Percentiles rank a stretch among this genome's conserved stretches.
Evolutionary conservation across 2,113 vertebrate genomes (phyloP).

Genomic region (mouse (Mus musculus)): GRCm39 chr7:65351501-65352000

Average conservation of each 20-base stretch:
- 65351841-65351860: not conserved
- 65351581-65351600: constrained; percentile 90
- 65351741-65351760: not conserved
- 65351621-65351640: constrained; percentile 87
- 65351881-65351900: not conserved
- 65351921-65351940: not conserved
- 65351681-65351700: not conserved
- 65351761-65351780: not conserved
- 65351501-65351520: constrained; percentile 86
- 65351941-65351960: not conserved
- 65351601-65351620: constrained; percentile 89
- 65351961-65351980: not conserved
- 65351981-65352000: constrained; percentile 6
- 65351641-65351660: constrained; percentile 55
- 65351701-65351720: not conserved
- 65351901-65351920: not conserved
- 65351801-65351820: not conserved
- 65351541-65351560: constrained; percentile 21
- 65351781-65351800: not conserved
- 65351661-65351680: constrained; percentile 75
- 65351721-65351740: not conserved
- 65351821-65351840: not conserved
- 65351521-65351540: constrained; percentile 10
- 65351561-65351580: not conserved
- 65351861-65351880: not conserved